These are phyloP conservation scores for Silurus asotus DNA, from an alignment of 2,113 vertebrate species.

Conservation along the genomic window DNA sequence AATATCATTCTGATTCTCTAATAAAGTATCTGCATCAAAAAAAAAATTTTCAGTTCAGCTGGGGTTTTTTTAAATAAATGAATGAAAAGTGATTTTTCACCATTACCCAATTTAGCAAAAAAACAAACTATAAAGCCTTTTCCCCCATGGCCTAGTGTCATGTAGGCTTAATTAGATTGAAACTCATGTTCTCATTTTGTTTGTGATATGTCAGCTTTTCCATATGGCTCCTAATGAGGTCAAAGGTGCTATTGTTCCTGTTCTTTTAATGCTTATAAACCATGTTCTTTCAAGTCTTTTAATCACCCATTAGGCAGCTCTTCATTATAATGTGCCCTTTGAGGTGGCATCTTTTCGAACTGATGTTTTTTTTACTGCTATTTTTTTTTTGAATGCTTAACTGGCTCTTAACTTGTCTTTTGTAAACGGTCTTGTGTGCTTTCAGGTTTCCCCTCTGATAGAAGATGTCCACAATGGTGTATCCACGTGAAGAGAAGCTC, in stretches of 20 bases:
- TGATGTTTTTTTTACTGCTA: neutral
- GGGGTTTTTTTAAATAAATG: neutral
- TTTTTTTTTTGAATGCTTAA: neutral
- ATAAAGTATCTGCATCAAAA: neutral
- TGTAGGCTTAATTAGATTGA: neutral
- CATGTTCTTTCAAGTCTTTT: neutral
- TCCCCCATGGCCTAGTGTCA: neutral
- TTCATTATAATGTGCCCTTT: neutral
- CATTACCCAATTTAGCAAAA: neutral
- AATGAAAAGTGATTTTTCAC: neutral
- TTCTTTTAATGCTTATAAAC: neutral
- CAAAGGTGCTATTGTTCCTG: neutral
- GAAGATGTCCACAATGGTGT: constrained; percentile 89
- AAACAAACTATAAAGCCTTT: too few species aligned
- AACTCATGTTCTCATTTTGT: neutral
- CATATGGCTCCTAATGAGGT: constrained; percentile 3
- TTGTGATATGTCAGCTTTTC: constrained; percentile 10
- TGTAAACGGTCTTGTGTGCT: neutral
- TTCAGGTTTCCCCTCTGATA: constrained; percentile 65
- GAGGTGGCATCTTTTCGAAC: neutral
- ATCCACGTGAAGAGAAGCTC: constrained; percentile 88
- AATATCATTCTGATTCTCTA: neutral
- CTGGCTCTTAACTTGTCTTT: too few species aligned
- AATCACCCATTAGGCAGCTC: neutral
- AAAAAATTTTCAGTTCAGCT: neutral